Percentiles rank a stretch among this genome's conserved stretches.
These are phyloP conservation scores for Motacilla tschutschensis DNA, from an alignment of 2,113 vertebrate species.

Conservation along the genomic window DNA sequence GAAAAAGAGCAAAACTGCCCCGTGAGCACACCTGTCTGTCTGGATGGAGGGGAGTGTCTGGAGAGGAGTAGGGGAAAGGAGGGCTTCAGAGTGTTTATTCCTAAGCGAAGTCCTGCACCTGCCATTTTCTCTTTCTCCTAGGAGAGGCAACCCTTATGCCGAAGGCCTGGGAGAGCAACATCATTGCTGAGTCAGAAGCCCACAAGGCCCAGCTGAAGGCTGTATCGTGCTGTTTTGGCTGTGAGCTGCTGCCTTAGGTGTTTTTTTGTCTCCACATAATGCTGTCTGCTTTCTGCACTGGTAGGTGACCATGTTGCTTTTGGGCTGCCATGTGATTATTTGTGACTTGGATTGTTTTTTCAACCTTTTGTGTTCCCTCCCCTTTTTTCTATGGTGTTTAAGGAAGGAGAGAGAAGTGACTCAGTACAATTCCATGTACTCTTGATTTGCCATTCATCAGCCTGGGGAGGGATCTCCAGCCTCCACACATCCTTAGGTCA, in stretches of 20 bases:
- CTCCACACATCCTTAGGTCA: not conserved
- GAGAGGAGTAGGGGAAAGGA: not conserved
- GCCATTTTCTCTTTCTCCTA: not conserved
- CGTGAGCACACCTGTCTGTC: not conserved
- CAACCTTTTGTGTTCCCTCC: not conserved
- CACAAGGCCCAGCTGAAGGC: not conserved
- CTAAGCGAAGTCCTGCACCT: not conserved
- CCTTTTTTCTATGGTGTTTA: not conserved
- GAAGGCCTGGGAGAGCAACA: not conserved
- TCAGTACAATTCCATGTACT: not conserved
- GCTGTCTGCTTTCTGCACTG: not conserved
- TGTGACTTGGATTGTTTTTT: not conserved
- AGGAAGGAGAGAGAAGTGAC: not conserved
- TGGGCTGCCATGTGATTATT: not conserved
- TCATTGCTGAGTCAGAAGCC: not conserved
- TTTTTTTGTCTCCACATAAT: not conserved
- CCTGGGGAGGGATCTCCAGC: not conserved
- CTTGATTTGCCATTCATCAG: not conserved
- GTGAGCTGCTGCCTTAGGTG: not conserved
- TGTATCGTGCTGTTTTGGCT: not conserved
- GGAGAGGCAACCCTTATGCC: not conserved
- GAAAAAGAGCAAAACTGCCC: not conserved
- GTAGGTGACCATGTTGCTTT: not conserved
- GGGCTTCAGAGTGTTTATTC: not conserved
- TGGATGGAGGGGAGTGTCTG: not conserved